A percentile compares a stretch with the other conserved stretches of the same genome.
Evolutionary conservation across 2,113 vertebrate species (phyloP).

Genomic region (Scomber japonicus): DNA sequence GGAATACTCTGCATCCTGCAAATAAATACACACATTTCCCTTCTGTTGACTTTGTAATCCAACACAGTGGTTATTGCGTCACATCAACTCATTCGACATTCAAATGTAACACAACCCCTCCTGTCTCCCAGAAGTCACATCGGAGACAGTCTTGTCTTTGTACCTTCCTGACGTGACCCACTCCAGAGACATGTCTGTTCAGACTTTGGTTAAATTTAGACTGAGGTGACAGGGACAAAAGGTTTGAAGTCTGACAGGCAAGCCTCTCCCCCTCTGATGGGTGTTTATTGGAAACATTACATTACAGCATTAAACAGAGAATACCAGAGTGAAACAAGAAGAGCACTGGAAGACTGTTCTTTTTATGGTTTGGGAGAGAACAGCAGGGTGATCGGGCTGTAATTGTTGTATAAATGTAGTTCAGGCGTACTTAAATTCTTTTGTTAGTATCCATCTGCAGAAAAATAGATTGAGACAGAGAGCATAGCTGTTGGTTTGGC

Average conservation of each 20-base stretch:
- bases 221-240: background rate
- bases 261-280: constrained; percentile 5
- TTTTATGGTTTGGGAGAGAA: background rate
- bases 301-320: background rate
- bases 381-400: background rate
- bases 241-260: constrained; percentile 33
- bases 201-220: constrained; percentile 18
- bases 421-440: constrained; percentile 2
- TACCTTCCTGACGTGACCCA: constrained; percentile 20
- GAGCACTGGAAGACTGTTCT: background rate
- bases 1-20: background rate
- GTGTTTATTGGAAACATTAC: constrained; percentile 3
- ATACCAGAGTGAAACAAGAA: background rate
- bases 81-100: background rate
- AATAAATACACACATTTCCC: background rate
- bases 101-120: background rate
- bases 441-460: constrained; percentile 21
- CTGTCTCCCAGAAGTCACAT: constrained; percentile 2
- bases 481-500: background rate
- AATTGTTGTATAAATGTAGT: constrained; percentile 15
- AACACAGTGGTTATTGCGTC: constrained; percentile 6
- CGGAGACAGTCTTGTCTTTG: constrained; percentile 17
- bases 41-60: constrained; percentile 1
- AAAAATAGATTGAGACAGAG: background rate
- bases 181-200: background rate